These are phyloP conservation scores for Entomobrya multifasciata DNA, from an alignment of 2,888 invertebrate species.

Conservation along the genomic window DNA sequence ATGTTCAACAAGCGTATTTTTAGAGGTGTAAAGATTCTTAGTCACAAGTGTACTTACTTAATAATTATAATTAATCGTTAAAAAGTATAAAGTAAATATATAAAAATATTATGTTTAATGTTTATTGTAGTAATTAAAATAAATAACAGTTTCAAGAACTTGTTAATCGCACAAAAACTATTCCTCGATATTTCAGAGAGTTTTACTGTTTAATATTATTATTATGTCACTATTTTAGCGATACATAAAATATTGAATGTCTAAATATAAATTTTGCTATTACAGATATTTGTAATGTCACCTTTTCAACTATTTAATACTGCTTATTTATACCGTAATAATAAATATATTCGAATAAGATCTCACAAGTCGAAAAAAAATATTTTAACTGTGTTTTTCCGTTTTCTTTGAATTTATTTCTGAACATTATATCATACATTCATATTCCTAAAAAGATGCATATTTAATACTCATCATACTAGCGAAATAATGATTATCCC, in stretches of 20 bases:
- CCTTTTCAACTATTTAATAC: slow-evolving; percentile 51
- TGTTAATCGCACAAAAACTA: slow-evolving; percentile 7
- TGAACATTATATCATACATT: no score
- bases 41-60: slow-evolving; percentile 21
- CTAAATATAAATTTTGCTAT: no score
- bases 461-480: no score
- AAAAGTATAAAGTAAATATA: background rate
- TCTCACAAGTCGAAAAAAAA: slow-evolving; percentile 51
- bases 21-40: background rate
- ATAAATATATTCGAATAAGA: slow-evolving; percentile 55
- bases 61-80: background rate
- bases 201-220: background rate
- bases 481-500: no score
- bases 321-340: slow-evolving; percentile 53
- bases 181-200: background rate
- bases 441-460: no score
- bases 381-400: no score
- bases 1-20: slow-evolving; percentile 32
- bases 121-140: background rate
- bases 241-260: slow-evolving; percentile 31
- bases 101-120: no score
- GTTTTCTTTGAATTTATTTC: no score
- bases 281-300: no score
- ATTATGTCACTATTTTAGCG: slow-evolving; percentile 16
- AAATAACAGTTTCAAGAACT: background rate